Evolutionary conservation across 2,797 vertebrate species (phyloP), one percentile per base, ranked within the genome.

Genomic region (Alauda arvensis): DNA sequence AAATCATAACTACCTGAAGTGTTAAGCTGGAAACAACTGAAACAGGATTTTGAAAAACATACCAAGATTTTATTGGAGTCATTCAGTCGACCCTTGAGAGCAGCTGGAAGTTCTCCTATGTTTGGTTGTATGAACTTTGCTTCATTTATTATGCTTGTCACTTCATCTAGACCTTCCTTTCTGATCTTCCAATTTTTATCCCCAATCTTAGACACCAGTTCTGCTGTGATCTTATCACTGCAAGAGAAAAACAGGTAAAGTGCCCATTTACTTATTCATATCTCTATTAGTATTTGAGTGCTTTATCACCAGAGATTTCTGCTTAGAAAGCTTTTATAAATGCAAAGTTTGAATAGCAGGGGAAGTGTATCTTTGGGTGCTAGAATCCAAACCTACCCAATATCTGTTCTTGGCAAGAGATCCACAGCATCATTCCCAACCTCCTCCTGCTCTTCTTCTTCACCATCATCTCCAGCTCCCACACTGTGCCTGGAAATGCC

Each of bases 31-130:
- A 72, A 91, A 60, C 2, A 53, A 40, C 12, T 85, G 26, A 69
- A 86, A 72, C 2, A 26, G 10, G 11, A 77, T 42, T 85, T 62
- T 62, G 18, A 67, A 23, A 39, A 89, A 95, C 96, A 3, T 95
- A 99, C 99, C 98, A 99, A 97, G 88, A 99, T 99, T 95, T 99
- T 99, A 97, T 99, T 99, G 83, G 99, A 99, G 93, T 99, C 99
- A 49, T 96, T 88, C 29, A 99, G 99, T 59, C 99, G 98, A 71
- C 96, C 97, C 93, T 99, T 99, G 94, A 99, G 96, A 46, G 98
- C 97, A 96, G 97, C 68, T 53, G 98, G 96, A 93, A 99, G 98
- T 87, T 99, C 99, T 67, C 99, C 99, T 24, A 99, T 97, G 93
- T 96, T 99, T 51, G 98, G 88, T 39, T 98, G 97, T 94, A 99